Evolutionary conservation across 2,888 invertebrate genomes (phyloP), one percentile per base, ranked within the genome.

Genomic region (Drosophila greeni): DNA sequence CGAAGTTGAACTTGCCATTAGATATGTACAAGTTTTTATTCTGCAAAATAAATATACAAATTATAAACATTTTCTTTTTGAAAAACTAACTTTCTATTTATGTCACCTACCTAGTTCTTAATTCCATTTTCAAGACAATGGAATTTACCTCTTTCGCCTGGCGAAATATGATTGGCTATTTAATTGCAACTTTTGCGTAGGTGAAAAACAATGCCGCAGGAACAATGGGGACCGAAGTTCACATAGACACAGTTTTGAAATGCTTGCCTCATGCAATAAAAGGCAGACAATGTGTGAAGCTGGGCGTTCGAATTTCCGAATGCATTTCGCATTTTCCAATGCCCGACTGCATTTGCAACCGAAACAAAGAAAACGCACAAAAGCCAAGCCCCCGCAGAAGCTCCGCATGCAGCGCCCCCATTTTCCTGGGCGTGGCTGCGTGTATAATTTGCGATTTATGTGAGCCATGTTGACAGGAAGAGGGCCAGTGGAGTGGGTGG

Each of bases 371-470:
- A 70, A 66, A 53, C 29, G 57, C 37, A 68, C 60, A 76, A 69
- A 76, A 76, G 72, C 69, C 69, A 77, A 70, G 51, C 74, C 76
- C 65, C 53, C 52, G 14, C 20, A 1, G 18, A 55, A 29, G 51
- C 34, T 20, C 7, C 34, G 24, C 16, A 9, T 4, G n/a, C 23
- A 40, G 39, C 29, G 31, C 55, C 56, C 56, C 34, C 23, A 23
- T 53, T 29, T 20, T 31, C 53, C 53, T 39, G 33, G 57, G 65
- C 78, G 81, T 83, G 78, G 81, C 73, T 67, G 77, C 70, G 81
- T 78, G 76, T 76, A 84, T 80, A 82, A 84, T 84, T 81, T 81
- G 76, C 82, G 80, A 81, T 84, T 84, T 81, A 81, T 81, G 84
- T 76, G 76, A 73, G 66, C 54, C 56, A 45, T 57, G 73, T 60